Base-by-base conservation (phyloP, 2,888 invertebrate genomes). In the Loripinus fragilis region DNA sequence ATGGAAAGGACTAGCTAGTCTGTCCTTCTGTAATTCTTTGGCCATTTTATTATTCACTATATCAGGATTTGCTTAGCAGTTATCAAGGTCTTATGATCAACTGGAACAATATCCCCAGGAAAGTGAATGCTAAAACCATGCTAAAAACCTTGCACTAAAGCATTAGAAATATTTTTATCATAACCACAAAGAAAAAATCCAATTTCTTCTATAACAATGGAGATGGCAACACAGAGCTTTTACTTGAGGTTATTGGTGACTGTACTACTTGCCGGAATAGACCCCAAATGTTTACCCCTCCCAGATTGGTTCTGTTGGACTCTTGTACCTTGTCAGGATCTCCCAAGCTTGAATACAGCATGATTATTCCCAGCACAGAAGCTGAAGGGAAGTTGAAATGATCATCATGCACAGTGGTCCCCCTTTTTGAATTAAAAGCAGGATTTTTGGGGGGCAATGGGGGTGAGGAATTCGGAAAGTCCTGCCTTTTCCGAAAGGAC, bases 71-170 rank as follows among this genome's bases (percentile, higher is more conserved):
- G 8, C 10, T 23, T 41, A 7, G 65, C 65, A 2, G 65, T 35
- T 23, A 38, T 2, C n/a, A 33, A 41, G 3, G 35, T 65, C n/a
- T 35, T 15, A 2, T 41, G 35, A 28, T 65, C 65, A 2, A 2
- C 38, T 25, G 3, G 8, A n/a, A 41, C 23, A 3, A 35, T 30
- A 3, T 65, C 65, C 5, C 65, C 65, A 7, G 2, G 5, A 35
- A 65, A 65, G 20, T 65, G 38, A 3, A 65, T 38, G 20, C 65
- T 35, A 65, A 65, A 65, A 7, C 65, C 65, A n/a, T 65, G 10
- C 20, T 41, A 3, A 65, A 65, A 65, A 65, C 65, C 65, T 12
- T 41, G 35, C 3, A 65, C 65, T 33, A 65, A 33, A 2, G 5
- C 12, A 10, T 65, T 65, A 20, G 41, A 2, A 8, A 8, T 65